A percentile compares a stretch with the other conserved stretches of the same genome.
These are phyloP conservation scores for Nibea albiflora DNA, from an alignment of 2,113 vertebrate species.

Conservation along the genomic window DNA sequence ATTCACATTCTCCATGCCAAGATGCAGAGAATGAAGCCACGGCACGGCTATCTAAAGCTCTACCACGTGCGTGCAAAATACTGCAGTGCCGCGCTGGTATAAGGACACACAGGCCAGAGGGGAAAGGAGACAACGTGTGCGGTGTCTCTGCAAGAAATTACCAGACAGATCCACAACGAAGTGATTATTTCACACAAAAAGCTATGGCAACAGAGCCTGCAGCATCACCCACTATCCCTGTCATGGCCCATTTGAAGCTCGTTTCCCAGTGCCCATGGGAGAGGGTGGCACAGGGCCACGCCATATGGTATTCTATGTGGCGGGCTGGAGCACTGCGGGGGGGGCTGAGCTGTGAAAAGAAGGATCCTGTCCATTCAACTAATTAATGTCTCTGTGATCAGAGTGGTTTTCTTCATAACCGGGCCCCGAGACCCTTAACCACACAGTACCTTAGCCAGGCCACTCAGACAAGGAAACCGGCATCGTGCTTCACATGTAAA, in stretches of 20 bases:
- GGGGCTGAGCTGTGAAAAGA: constrained; percentile 34
- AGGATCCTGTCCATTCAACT: constrained; percentile 39
- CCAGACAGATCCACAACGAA: constrained; percentile 14
- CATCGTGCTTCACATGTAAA: neutral
- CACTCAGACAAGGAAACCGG: neutral
- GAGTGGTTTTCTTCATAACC: constrained; percentile 33
- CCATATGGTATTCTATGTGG: constrained; percentile 72
- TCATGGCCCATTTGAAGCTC: constrained; percentile 62
- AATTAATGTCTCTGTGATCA: constrained; percentile 66
- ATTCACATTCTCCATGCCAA: constrained; percentile 48
- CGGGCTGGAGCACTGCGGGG: constrained; percentile 32
- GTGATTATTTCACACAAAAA: constrained; percentile 49
- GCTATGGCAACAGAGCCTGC: constrained; percentile 43
- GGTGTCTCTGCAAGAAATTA: constrained; percentile 14
- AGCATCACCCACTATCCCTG: constrained; percentile 34
- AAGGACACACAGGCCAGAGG: constrained; percentile 10
- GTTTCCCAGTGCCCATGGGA: constrained; percentile 19
- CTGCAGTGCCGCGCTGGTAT: constrained; percentile 41
- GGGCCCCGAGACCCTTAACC: constrained; percentile 16
- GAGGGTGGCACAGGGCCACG: constrained; percentile 59
- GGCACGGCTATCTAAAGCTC: constrained; percentile 33
- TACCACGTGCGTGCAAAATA: constrained; percentile 70
- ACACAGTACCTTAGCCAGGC: constrained; percentile 15
- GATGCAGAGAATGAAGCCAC: constrained; percentile 32
- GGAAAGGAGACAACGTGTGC: neutral